Percentiles rank a stretch among this genome's conserved stretches.
These are phyloP conservation scores for Passerina amoena DNA, from an alignment of 2,113 vertebrate species.

Conservation along the genomic window DNA sequence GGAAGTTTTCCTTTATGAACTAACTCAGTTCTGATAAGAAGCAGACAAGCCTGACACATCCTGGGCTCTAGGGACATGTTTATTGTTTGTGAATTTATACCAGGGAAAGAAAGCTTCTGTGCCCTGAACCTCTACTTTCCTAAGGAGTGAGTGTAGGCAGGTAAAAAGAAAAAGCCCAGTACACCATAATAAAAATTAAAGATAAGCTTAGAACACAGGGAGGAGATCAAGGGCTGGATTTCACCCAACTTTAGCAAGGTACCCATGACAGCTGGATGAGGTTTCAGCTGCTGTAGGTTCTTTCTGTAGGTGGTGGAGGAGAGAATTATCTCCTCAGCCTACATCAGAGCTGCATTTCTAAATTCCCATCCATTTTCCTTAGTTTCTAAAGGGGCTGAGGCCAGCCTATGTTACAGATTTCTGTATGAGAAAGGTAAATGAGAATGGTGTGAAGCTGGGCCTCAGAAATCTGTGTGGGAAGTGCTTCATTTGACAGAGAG, in stretches of 20 bases:
- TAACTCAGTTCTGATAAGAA: neutral
- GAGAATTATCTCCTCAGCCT: neutral
- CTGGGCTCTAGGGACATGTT: neutral
- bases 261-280: neutral
- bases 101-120: neutral
- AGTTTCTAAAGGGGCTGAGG: neutral
- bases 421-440: neutral
- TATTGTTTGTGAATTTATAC: constrained; percentile 39
- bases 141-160: neutral
- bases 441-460: neutral
- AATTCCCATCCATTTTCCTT: neutral
- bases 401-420: neutral
- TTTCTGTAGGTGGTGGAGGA: neutral
- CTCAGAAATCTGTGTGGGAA: neutral
- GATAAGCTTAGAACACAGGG: neutral
- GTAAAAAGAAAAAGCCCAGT: neutral
- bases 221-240: neutral
- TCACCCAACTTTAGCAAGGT: neutral
- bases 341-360: neutral
- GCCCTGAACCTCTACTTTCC: neutral
- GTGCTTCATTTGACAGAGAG: neutral
- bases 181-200: neutral
- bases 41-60: neutral
- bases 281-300: neutral
- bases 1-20: neutral